Percentiles rank a stretch among this genome's conserved stretches.
Conservation (phyloP, 2,113 vertebrate species). For the Climacteris rufus region DNA sequence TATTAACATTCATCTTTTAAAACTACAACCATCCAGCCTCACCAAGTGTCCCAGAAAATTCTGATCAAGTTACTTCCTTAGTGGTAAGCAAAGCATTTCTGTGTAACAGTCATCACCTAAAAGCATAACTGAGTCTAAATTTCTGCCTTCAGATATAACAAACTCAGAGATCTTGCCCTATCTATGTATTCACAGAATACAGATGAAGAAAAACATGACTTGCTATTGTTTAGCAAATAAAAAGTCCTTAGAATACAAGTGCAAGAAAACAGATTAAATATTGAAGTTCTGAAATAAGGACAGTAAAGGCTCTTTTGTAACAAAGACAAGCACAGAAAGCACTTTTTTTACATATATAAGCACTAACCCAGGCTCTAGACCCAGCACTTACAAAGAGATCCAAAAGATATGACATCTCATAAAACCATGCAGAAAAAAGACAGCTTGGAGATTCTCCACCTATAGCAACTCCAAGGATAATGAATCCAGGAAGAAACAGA, state of each 20-base stretch:
- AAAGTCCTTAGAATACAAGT: background rate
- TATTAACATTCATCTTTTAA: background rate
- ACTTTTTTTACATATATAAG: background rate
- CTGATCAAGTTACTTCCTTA: background rate
- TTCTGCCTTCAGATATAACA: background rate
- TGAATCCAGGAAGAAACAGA: background rate
- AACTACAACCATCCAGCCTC: background rate
- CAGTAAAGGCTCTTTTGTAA: background rate
- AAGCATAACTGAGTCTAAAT: background rate
- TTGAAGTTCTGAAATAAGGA: background rate
- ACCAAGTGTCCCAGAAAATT: background rate
- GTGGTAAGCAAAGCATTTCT: background rate
- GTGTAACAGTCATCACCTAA: background rate
- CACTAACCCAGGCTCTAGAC: background rate
- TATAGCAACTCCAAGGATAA: background rate
- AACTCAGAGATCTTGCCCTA: background rate
- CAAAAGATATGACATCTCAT: background rate
- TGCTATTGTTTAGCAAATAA: background rate
- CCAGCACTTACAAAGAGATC: background rate
- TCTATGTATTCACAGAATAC: background rate
- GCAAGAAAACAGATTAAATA: background rate
- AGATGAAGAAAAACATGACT: background rate
- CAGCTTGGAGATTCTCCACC: background rate
- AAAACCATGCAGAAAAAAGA: background rate
- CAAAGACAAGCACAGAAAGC: background rate